These are phyloP conservation scores for Cantharis nigra DNA, from an alignment of 2,888 invertebrate species.

Conservation along the genomic window DNA sequence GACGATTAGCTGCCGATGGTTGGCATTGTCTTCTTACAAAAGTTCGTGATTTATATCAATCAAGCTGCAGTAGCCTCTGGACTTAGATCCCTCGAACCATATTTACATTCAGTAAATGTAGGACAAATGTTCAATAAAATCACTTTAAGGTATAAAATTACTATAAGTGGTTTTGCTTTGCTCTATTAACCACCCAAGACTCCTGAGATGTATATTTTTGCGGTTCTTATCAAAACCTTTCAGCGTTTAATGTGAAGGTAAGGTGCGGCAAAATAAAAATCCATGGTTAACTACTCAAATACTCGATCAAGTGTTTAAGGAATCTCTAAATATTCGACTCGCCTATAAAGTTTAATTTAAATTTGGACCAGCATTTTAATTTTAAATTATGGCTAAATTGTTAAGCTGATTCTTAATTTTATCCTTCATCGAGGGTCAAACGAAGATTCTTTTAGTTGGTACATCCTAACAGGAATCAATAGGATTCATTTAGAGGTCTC, in stretches of 20 bases:
- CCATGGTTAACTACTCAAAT: background rate
- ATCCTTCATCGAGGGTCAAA: no score
- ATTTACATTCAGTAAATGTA: background rate
- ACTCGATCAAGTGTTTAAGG: background rate
- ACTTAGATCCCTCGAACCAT: background rate
- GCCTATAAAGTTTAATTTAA: background rate
- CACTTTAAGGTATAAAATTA: background rate
- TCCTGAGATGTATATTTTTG: background rate
- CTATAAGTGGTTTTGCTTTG: background rate
- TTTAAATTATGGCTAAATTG: background rate
- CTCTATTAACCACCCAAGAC: background rate
- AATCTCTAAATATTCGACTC: background rate
- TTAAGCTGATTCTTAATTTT: background rate
- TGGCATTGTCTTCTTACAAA: background rate
- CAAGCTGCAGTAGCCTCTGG: background rate
- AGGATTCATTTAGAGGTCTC: background rate
- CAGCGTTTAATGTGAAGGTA: background rate
- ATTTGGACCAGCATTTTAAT: background rate
- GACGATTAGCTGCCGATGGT: background rate
- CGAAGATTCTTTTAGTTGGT: background rate
- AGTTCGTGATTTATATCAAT: background rate
- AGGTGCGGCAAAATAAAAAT: background rate
- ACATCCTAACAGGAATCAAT: background rate
- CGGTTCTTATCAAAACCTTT: background rate
- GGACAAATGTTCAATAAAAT: background rate